These are phyloP conservation scores for Pheucticus melanocephalus DNA, from an alignment of 2,113 vertebrate genomes.

Conservation along the genomic window DNA sequence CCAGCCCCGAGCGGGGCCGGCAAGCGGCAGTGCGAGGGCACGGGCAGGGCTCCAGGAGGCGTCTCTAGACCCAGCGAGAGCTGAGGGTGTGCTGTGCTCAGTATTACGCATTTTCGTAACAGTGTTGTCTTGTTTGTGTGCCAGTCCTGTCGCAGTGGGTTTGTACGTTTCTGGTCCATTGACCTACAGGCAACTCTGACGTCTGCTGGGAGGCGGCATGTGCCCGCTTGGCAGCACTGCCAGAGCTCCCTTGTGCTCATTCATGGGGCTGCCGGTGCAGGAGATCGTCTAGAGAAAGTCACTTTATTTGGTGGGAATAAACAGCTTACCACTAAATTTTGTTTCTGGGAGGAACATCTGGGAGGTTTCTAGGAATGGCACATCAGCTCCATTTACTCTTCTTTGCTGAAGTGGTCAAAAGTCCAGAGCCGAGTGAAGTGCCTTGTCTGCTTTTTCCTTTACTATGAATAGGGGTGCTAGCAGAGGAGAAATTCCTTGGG, in stretches of 20 bases:
- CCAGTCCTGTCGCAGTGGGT: rapidly evolving
- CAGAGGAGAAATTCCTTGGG: background rate
- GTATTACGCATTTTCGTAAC: background rate
- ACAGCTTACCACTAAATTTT: background rate
- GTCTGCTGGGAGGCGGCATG: background rate
- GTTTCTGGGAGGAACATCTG: background rate
- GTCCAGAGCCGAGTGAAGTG: background rate
- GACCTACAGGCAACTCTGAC: background rate
- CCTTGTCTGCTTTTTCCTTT: background rate
- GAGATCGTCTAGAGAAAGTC: background rate
- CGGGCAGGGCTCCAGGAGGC: background rate
- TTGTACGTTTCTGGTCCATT: background rate
- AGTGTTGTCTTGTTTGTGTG: background rate
- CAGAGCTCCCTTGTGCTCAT: background rate
- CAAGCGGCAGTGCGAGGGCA: background rate
- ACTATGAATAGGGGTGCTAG: background rate
- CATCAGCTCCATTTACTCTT: rapidly evolving
- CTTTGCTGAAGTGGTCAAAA: background rate
- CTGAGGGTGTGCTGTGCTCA: background rate
- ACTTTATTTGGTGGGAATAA: background rate
- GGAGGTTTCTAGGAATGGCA: background rate
- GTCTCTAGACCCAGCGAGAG: background rate
- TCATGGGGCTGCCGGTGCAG: background rate
- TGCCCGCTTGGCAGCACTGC: background rate
- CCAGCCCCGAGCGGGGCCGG: background rate